Evolutionary conservation across 2,797 vertebrate genomes (phyloP), one percentile per base, ranked within the genome.

Genomic region (Acanthurus leucopareius): DNA sequence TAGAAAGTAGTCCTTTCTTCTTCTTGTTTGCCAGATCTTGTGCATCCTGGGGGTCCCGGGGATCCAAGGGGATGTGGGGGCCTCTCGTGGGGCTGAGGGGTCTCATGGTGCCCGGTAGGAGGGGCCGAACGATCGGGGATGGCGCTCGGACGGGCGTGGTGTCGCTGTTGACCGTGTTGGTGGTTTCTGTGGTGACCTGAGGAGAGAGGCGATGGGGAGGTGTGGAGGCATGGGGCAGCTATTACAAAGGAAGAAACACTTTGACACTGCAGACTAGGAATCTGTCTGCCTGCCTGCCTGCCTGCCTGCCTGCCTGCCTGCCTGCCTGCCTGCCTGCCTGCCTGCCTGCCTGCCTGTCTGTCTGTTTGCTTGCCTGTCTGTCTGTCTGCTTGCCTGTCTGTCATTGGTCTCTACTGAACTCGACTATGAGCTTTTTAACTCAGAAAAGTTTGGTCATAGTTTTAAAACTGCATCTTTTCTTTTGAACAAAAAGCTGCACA

Each of bases 1-100:
- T 99, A 88, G 97, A 99, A 82, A 99, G 96, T 63, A 99, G 96
- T 94, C 98, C 98, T 94, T 98, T 99, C 96, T 98, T 99, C 96
- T 98, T 99, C 96, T 96, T 99, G 93, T 97, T 97, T 63, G 96
- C 86, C 93, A 97, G 92, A 87, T 97, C 97, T 92, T 97, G 97
- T 57, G 62, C 48, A 64, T 73, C 82, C 14, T 62, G 62, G 10
- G 91, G 57, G 94, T 94, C 90, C 32, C 83, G 77, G 44, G 84
- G 69, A 38, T 90, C 90, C 79, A 88, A 73, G 0, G 86, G 86
- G 35, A 87, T 13, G 17, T 82, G 84, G 59, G 76, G 89, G 57
- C 79, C 91, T 87, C 94, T 91, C 0, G 90, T 79, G 0, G 94
- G 94, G 79, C 94, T 96, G 69, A 94, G 88, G 66, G 91, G 91